Base-by-base conservation (phyloP, 2,113 vertebrate species). In the Colaptes auratus region DNA sequence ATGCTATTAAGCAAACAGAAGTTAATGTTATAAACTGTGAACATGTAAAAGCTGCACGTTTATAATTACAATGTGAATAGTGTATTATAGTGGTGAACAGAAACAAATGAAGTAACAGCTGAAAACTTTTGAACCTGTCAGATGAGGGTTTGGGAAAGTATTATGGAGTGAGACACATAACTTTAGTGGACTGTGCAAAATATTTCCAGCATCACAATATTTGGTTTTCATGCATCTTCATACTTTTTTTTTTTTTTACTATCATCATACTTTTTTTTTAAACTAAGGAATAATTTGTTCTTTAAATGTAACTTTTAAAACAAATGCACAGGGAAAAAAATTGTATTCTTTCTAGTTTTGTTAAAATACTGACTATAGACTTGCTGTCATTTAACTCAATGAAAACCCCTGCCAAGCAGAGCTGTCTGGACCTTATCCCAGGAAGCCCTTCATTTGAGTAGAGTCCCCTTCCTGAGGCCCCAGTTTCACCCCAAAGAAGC, bases 61-160 rank as follows among this genome's bases (percentile, higher is more conserved):
- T 82, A 35, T 74, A 94, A 84, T 82, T 63, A 64, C 66, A 82
- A 12, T 46, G 6, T 50, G 16, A 88, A 39, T 12, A 90, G 9
- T 23, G 27, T 79, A 19, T 36, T 75, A 20, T 27, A 35, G 20
- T 23, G 39, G 9, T 66, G 76, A 82, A 85, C 15, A 75, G 84
- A 93, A 95, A 72, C 52, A 80, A 56, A 44, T 60, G n/a, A 66
- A 61, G 28, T 74, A 91, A 82, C 12, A 63, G 16, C 48, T 90
- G 66, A 84, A 96, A 97, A 96, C 86, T 94, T 98, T 92, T 46
- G 18, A 56, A 73, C 31, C 15, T 86, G 19, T 81, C 46, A 88
- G 73, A 16, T 66, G 24, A 75, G 81, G 58, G 46, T 85, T 89
- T 92, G 25, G 88, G 79, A 87, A 91, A 59, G 87, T 17, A 55